Percentiles rank a stretch among this genome's conserved stretches.
Evolutionary conservation across 1,140 invertebrate genomes (phyloP).

Genomic region (Microplitis demolitor): DNA sequence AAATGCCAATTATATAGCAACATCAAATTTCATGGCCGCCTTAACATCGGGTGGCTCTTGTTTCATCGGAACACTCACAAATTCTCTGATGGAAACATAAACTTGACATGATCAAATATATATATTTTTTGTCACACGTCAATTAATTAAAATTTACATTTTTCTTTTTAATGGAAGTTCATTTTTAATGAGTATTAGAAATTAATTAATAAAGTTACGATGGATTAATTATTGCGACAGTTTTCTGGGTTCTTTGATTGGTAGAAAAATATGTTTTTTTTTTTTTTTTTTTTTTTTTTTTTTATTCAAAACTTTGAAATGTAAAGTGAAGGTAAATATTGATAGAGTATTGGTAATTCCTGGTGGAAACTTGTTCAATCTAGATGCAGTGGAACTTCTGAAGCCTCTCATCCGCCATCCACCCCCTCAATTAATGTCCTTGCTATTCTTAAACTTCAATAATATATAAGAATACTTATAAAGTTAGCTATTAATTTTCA

Average conservation of each 20-base stretch:
- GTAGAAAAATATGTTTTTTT: not conserved
- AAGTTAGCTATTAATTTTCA: not conserved
- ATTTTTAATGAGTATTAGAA: too few species aligned
- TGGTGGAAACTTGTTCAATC: not conserved
- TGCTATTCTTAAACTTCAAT: too few species aligned
- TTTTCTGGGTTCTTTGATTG: too few species aligned
- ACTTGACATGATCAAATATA: too few species aligned
- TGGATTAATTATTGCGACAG: too few species aligned
- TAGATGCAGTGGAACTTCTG: not conserved
- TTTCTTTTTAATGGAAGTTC: too few species aligned
- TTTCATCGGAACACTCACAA: not conserved
- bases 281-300: not conserved
- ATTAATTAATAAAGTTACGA: too few species aligned
- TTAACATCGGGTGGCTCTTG: not conserved
- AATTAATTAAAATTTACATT: too few species aligned
- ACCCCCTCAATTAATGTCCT: not conserved
- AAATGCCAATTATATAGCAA: slow-evolving; percentile 41
- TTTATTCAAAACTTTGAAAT: not conserved
- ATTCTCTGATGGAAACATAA: not conserved
- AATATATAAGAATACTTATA: not conserved
- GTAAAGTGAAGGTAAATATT: not conserved
- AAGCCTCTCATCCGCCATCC: not conserved
- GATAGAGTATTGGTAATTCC: not conserved
- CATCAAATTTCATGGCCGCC: slow-evolving; percentile 36
- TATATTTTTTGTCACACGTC: too few species aligned